Evolutionary conservation across 1,140 invertebrate genomes (phyloP).

Genomic region (Xylocopa sonorina): DNA sequence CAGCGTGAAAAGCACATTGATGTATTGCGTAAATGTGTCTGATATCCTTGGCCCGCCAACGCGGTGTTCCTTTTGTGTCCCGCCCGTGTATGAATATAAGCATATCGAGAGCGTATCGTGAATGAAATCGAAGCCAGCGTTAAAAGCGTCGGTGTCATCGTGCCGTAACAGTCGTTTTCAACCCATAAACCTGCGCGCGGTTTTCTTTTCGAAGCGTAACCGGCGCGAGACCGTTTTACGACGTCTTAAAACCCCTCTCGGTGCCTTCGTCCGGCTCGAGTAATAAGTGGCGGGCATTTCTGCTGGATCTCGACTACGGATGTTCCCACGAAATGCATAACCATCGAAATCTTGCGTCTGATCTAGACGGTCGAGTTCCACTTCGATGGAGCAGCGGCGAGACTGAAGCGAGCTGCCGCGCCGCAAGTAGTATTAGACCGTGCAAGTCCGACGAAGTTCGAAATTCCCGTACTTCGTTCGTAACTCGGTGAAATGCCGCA

Average conservation of each 20-base stretch:
- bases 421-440: background rate
- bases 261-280: no score
- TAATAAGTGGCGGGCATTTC: slow-evolving; percentile 5
- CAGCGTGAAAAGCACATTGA: slow-evolving; percentile 30
- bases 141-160: slow-evolving; percentile 64
- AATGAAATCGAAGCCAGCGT: slow-evolving; percentile 64
- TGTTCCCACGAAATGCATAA: background rate
- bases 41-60: slow-evolving; percentile 41
- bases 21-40: slow-evolving; percentile 61
- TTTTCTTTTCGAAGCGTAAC: background rate
- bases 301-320: background rate
- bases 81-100: no score
- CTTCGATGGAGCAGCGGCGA: background rate
- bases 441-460: background rate
- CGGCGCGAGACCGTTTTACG: slow-evolving; percentile 2
- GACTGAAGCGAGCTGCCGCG: background rate
- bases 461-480: background rate
- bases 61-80: no score
- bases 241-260: background rate
- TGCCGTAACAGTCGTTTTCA: background rate
- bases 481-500: background rate
- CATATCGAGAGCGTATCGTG: slow-evolving; percentile 19
- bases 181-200: background rate
- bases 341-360: background rate
- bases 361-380: slow-evolving; percentile 6